Conservation (phyloP, 2,888 invertebrate species). For the Megalurothrips usitatus region DNA sequence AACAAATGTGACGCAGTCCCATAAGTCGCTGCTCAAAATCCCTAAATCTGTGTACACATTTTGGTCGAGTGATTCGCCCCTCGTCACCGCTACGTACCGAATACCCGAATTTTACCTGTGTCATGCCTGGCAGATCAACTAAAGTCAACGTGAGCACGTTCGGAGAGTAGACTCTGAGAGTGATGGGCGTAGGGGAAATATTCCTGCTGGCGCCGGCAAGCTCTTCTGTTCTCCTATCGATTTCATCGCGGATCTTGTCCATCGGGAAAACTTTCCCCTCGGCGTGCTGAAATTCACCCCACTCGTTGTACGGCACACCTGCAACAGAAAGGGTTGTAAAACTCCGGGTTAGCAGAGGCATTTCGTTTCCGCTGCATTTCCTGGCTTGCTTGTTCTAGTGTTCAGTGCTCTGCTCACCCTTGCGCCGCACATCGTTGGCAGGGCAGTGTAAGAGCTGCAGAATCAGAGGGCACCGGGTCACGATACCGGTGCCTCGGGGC, state of each 20-base stretch:
- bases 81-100: too few species aligned
- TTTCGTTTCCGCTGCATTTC: too few species aligned
- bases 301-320: conserved; percentile 46
- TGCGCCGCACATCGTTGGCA: conserved; percentile 50
- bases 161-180: conserved; percentile 56
- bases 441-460: conserved; percentile 56
- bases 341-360: too few species aligned
- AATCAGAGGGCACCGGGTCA: conserved; percentile 59
- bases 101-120: conserved; percentile 49
- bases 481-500: conserved; percentile 59
- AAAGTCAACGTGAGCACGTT: conserved; percentile 55
- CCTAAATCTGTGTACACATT: too few species aligned
- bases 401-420: conserved; percentile 46
- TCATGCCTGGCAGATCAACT: conserved; percentile 62
- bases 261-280: conserved; percentile 52
- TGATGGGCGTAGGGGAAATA: conserved; percentile 55
- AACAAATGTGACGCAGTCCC: too few species aligned
- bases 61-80: too few species aligned
- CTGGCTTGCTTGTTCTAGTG: too few species aligned
- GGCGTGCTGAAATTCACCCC: conserved; percentile 57
- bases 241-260: conserved; percentile 54
- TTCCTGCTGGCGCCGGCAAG: conserved; percentile 57
- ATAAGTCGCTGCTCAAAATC: too few species aligned
- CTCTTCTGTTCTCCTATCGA: conserved; percentile 56
- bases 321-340: not conserved